Conservation (phyloP, 2,888 invertebrate species). For the Metellina segmentata region DNA sequence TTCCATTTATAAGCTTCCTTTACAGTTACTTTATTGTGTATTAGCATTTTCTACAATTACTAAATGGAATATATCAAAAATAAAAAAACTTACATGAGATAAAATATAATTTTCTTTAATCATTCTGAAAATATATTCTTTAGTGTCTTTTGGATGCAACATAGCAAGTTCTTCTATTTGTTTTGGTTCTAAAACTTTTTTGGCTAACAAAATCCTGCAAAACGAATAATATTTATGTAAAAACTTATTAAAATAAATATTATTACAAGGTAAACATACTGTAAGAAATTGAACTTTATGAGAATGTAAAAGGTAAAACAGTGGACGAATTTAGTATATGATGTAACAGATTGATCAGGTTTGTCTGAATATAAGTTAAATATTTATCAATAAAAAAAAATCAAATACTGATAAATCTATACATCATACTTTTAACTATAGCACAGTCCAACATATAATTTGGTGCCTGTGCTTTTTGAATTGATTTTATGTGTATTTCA, state of each 20-base stretch:
- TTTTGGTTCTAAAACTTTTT: constrained; percentile 93
- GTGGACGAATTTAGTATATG: neutral
- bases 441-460: too few species aligned
- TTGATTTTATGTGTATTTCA: too few species aligned
- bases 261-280: neutral
- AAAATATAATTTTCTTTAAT: constrained; percentile 89
- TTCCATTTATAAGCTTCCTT: too few species aligned
- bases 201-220: constrained; percentile 87
- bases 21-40: too few species aligned
- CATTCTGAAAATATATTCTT: constrained; percentile 91
- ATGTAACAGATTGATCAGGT: too few species aligned
- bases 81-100: constrained; percentile 80
- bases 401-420: too few species aligned
- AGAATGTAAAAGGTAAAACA: neutral
- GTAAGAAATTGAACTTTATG: neutral
- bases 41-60: too few species aligned
- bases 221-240: constrained; percentile 76
- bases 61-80: too few species aligned
- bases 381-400: too few species aligned
- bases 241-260: neutral
- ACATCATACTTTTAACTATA: too few species aligned
- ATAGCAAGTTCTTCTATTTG: constrained; percentile 95
- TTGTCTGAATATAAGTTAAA: too few species aligned
- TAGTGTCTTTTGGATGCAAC: constrained; percentile 96
- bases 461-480: too few species aligned